These are phyloP conservation scores for Digitonthophagus gazella DNA, from an alignment of 2,888 invertebrate genomes.

Conservation along the genomic window DNA sequence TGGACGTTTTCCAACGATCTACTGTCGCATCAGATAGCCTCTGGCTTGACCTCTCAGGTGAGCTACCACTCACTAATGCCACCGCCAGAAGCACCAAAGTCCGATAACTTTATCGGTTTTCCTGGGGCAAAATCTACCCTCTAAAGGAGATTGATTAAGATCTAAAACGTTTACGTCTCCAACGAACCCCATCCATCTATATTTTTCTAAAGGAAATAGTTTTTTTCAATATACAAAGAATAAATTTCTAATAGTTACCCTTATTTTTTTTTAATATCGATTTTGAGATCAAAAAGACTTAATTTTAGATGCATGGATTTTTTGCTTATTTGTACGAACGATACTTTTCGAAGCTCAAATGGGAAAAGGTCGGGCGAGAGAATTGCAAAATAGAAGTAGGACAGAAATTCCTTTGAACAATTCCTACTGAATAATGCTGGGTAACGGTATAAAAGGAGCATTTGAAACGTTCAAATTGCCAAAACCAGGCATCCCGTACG, in stretches of 20 bases:
- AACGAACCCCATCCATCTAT: not conserved
- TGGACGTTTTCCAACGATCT: not conserved
- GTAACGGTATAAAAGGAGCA: not conserved
- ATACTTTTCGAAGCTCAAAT: no score
- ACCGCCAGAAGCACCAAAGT: not conserved
- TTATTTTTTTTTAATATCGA: no score
- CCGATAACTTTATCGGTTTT: not conserved
- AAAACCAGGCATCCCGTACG: not conserved
- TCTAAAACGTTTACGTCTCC: not conserved
- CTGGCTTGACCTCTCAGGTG: not conserved
- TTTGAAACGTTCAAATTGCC: not conserved
- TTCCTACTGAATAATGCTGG: not conserved
- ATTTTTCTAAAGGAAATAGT: not conserved
- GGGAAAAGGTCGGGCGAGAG: no score
- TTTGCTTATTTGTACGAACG: no score
- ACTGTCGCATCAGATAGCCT: not conserved
- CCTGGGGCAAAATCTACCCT: not conserved
- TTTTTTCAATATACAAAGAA: not conserved
- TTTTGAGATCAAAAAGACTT: no score
- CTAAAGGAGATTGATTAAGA: not conserved
- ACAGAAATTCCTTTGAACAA: not conserved
- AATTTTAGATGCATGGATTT: no score
- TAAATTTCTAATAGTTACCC: no score
- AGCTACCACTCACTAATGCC: not conserved
- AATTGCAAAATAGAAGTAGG: not conserved